Percentiles rank a stretch among this genome's conserved stretches.
phyloP scores from a whole-genome alignment of 1,140 invertebrate species.

The Amyelois transitella region DNA sequence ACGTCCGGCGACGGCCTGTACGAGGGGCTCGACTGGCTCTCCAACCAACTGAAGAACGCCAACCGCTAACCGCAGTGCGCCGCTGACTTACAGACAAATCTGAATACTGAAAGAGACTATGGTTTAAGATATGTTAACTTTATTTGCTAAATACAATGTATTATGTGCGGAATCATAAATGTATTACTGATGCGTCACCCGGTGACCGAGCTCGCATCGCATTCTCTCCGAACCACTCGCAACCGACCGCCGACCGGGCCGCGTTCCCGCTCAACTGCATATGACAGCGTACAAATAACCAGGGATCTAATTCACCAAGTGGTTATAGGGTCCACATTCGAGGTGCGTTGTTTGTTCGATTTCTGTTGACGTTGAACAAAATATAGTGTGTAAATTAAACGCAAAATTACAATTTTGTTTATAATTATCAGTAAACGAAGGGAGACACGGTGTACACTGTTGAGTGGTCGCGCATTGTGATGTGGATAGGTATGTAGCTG shows the following conservation, averaged over 20 bases:
- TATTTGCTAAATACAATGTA: constrained; percentile 73
- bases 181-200: constrained; percentile 58
- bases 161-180: constrained; percentile 66
- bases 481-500: constrained; percentile 70
- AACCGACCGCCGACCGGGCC: constrained; percentile 2
- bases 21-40: constrained; percentile 99
- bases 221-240: constrained; percentile 31
- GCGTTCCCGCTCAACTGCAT: constrained; percentile 9
- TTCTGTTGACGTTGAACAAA: constrained; percentile 66
- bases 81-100: constrained; percentile 52
- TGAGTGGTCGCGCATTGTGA: constrained; percentile 62
- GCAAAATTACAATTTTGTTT: constrained; percentile 66
- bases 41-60: constrained; percentile 91
- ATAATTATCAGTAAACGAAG: constrained; percentile 44
- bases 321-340: constrained; percentile 26
- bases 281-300: constrained; percentile 14
- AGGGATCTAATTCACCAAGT: constrained; percentile 33
- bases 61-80: constrained; percentile 81
- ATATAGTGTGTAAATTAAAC: constrained; percentile 65
- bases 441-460: constrained; percentile 45
- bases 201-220: constrained; percentile 53
- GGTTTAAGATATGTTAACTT: constrained; percentile 74
- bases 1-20: constrained; percentile 97
- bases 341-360: constrained; percentile 56
- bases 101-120: constrained; percentile 72